phyloP scores from a whole-genome alignment of 2,888 invertebrate genomes.

The Lacanobia oleracea region DNA sequence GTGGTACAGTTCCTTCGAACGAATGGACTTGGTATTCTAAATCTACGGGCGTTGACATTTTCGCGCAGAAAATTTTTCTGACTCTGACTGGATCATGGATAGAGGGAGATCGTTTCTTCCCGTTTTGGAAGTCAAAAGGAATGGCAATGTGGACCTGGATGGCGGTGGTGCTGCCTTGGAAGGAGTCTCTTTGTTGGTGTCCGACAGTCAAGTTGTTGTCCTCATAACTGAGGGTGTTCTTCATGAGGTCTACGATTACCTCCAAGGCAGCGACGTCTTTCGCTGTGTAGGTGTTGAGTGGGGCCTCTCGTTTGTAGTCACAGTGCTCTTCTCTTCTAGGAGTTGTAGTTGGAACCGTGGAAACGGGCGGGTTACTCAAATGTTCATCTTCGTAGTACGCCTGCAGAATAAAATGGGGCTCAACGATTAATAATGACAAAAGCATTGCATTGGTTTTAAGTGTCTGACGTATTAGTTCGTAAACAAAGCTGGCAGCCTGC shows the following conservation, averaged over 20 bases:
- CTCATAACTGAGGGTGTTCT: slow-evolving; percentile 67
- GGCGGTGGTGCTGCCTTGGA: slow-evolving; percentile 63
- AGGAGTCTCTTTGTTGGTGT: neutral
- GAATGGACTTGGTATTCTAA: slow-evolving; percentile 82
- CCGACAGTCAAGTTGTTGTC: slow-evolving; percentile 45
- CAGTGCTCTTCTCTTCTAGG: neutral
- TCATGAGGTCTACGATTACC: slow-evolving; percentile 80
- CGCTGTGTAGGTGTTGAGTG: slow-evolving; percentile 72
- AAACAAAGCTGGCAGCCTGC: no score
- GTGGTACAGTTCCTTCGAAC: slow-evolving; percentile 62
- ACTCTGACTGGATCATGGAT: slow-evolving; percentile 65
- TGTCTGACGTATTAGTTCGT: no score
- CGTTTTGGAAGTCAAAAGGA: slow-evolving; percentile 68
- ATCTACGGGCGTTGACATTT: slow-evolving; percentile 81
- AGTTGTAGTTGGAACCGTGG: neutral
- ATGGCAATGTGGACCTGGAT: slow-evolving; percentile 83
- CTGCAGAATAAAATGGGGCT: slow-evolving; percentile 14
- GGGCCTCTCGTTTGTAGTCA: slow-evolving; percentile 58
- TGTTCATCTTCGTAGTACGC: slow-evolving; percentile 17
- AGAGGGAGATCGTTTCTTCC: slow-evolving; percentile 71
- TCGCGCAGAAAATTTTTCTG: slow-evolving; percentile 80
- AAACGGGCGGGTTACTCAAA: no score
- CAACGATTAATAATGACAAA: no score
- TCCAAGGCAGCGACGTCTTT: slow-evolving; percentile 81
- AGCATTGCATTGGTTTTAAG: no score